Percentiles rank a stretch among this genome's conserved stretches.
Evolutionary conservation across 2,888 invertebrate species (phyloP).

Genomic region (Acanthoscelides obtectus): DNA sequence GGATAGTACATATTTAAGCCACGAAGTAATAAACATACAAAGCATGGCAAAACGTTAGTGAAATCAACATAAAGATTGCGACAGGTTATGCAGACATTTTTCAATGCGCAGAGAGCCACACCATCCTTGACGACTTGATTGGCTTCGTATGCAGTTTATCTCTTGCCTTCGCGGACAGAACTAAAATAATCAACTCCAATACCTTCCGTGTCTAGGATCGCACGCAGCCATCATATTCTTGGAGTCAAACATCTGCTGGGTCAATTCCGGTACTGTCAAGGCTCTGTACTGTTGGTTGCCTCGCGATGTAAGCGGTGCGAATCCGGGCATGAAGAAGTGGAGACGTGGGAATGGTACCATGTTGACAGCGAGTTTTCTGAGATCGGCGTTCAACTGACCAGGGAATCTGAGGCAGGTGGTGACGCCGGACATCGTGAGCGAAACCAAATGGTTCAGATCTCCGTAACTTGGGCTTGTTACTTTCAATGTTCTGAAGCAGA

Average conservation of each 20-base stretch:
- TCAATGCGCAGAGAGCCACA: no score
- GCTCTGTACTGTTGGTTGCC: slow-evolving; percentile 76
- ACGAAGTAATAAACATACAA: no score
- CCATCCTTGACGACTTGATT: no score
- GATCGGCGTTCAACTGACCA: slow-evolving; percentile 89
- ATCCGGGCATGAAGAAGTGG: slow-evolving; percentile 95
- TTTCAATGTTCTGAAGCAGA: slow-evolving; percentile 68
- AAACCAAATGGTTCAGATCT: slow-evolving; percentile 86
- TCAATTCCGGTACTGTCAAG: slow-evolving; percentile 68
- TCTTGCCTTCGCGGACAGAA: no score
- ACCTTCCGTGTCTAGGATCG: slow-evolving; percentile 88
- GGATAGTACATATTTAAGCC: no score
- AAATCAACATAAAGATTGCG: no score
- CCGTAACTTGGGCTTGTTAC: slow-evolving; percentile 83
- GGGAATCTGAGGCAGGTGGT: slow-evolving; percentile 84
- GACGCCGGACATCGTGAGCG: slow-evolving; percentile 78
- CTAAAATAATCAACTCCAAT: slow-evolving; percentile 43
- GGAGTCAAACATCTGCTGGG: slow-evolving; percentile 74
- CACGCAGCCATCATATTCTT: slow-evolving; percentile 96
- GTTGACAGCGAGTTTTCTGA: slow-evolving; percentile 88
- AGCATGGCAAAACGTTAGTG: no score
- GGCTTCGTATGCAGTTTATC: no score
- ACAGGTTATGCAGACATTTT: no score
- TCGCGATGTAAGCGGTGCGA: slow-evolving; percentile 87
- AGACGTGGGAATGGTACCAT: slow-evolving; percentile 97